These are phyloP conservation scores for Monochamus saltuarius DNA, from an alignment of 1,140 invertebrate species.

Conservation along the genomic window DNA sequence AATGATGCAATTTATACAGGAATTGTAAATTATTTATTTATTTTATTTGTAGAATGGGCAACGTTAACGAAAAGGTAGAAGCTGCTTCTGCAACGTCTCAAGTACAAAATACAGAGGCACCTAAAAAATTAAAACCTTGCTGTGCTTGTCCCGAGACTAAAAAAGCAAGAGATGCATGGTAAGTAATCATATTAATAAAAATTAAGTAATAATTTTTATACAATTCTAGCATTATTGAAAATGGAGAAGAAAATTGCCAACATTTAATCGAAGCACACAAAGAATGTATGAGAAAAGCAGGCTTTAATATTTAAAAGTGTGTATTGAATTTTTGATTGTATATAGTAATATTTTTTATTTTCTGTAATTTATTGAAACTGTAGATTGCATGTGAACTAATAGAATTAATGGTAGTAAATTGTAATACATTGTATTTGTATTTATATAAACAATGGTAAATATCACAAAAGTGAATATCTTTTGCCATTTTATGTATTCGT, in stretches of 20 bases:
- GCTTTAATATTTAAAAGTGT: slow-evolving; percentile 84
- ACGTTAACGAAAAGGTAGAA: slow-evolving; percentile 45
- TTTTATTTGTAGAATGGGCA: slow-evolving; percentile 25
- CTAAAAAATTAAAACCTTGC: slow-evolving; percentile 87
- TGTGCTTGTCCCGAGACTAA: slow-evolving; percentile 98
- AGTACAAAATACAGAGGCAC: slow-evolving; percentile 48
- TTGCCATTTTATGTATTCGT: no score
- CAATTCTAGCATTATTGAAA: slow-evolving; percentile 82
- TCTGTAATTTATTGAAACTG: background rate
- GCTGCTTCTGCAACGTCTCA: slow-evolving; percentile 40
- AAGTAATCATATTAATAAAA: slow-evolving; percentile 46
- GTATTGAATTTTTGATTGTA: slow-evolving; percentile 1
- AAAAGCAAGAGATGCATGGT: slow-evolving; percentile 87
- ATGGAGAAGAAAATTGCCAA: slow-evolving; percentile 90
- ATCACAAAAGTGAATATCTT: no score
- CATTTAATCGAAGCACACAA: slow-evolving; percentile 94
- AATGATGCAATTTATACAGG: no score
- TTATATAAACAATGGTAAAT: slow-evolving; percentile 16
- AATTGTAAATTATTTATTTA: background rate
- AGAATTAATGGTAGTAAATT: no score
- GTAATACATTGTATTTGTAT: no score
- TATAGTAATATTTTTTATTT: slow-evolving; percentile 1
- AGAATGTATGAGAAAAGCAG: slow-evolving; percentile 91
- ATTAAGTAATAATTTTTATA: slow-evolving; percentile 16
- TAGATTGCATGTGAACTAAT: slow-evolving; percentile 6